phyloP scores from a whole-genome alignment of 2,113 vertebrate genomes.

The Thomomys bottae region DNA sequence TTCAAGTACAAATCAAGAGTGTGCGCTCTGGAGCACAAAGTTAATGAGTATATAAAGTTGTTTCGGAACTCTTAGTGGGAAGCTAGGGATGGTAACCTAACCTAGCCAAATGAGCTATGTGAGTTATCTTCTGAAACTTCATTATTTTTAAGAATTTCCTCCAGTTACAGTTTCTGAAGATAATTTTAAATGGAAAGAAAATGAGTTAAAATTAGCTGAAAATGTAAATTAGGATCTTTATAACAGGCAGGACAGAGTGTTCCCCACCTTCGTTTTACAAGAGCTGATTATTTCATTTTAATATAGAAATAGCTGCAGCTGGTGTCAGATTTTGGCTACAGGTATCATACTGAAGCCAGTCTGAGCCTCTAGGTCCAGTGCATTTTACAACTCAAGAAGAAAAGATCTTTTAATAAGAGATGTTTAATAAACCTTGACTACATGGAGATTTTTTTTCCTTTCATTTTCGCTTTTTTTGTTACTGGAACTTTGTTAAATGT shows the following conservation, averaged over 20 bases:
- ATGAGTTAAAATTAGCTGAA: not conserved
- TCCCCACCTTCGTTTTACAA: not conserved
- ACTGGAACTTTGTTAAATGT: not conserved
- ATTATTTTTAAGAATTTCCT: not conserved
- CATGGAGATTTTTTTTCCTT: not conserved
- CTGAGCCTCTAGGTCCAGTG: not conserved
- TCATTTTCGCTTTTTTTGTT: not conserved
- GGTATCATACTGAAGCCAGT: not conserved
- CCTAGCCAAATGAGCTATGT: not conserved
- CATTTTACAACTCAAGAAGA: not conserved
- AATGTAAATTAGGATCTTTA: not conserved
- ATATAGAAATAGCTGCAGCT: not conserved
- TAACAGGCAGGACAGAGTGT: not conserved
- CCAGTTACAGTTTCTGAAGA: not conserved
- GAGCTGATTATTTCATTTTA: not conserved
- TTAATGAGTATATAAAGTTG: rapidly evolving
- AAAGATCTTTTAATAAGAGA: not conserved
- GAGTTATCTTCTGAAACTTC: not conserved
- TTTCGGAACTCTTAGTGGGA: not conserved
- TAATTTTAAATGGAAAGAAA: not conserved
- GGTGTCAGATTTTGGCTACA: not conserved
- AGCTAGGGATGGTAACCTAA: not conserved
- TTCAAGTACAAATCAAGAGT: not conserved
- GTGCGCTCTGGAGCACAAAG: rapidly evolving
- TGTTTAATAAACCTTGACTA: not conserved